phyloP scores from a whole-genome alignment of 2,888 invertebrate species.

The Trissoscelio sp. region DNA sequence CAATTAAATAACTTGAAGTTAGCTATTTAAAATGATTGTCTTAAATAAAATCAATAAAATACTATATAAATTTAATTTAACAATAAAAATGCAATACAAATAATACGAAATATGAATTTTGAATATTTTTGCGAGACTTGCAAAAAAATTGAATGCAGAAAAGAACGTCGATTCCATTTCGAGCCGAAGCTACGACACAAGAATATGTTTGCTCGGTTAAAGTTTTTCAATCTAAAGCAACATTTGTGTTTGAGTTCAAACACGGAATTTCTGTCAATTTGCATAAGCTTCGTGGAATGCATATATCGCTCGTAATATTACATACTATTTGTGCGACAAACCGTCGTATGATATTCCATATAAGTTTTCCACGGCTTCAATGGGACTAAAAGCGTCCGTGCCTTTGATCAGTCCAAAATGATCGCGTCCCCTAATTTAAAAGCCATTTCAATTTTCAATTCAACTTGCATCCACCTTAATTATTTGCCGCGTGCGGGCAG shows the following conservation, averaged over 20 bases:
- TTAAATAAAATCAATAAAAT: no score
- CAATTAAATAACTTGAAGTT: no score
- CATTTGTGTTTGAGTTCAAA: constrained; percentile 45
- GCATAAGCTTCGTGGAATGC: constrained; percentile 32
- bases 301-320: constrained; percentile 41
- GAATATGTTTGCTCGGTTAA: constrained; percentile 31
- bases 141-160: neutral
- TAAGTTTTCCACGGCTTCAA: constrained; percentile 24
- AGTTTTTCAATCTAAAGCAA: constrained; percentile 53
- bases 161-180: neutral
- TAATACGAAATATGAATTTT: no score
- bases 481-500: constrained; percentile 5
- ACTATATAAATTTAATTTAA: no score
- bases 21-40: no score
- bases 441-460: constrained; percentile 51
- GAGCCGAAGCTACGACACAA: neutral
- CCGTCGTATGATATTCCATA: constrained; percentile 24
- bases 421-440: constrained; percentile 34
- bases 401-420: constrained; percentile 43
- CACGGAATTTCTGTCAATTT: constrained; percentile 43
- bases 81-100: no score
- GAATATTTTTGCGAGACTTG: no score
- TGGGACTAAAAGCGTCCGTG: constrained; percentile 17
- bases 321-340: constrained; percentile 44
- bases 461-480: constrained; percentile 41